Conservation (phyloP, 2,113 vertebrate genomes). For the Oenanthe oenanthe region DNA sequence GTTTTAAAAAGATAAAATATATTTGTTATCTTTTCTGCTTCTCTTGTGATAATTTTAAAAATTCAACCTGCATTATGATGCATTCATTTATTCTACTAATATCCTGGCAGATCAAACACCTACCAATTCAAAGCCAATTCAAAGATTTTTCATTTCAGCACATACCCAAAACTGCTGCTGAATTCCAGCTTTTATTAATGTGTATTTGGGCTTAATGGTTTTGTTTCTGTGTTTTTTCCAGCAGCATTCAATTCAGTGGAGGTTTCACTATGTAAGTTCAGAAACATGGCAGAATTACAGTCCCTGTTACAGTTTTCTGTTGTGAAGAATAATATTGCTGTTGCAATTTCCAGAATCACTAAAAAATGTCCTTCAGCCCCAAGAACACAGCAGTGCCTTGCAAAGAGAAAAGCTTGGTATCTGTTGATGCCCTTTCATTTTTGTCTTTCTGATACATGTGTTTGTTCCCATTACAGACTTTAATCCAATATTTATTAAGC, state of each 20-base stretch:
- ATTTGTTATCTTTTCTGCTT: not conserved
- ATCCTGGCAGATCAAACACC: not conserved
- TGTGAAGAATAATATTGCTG: conserved; percentile 4
- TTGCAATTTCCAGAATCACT: not conserved
- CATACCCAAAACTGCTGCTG: not conserved
- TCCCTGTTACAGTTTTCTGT: not conserved
- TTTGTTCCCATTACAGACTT: conserved; percentile 31
- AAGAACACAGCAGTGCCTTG: not conserved
- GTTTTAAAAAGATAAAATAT: not conserved
- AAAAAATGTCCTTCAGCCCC: not conserved
- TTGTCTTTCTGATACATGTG: not conserved
- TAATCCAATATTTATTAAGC: conserved; percentile 67
- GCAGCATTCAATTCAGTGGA: not conserved
- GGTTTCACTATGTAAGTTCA: not conserved
- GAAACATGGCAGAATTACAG: not conserved
- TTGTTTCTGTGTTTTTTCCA: not conserved
- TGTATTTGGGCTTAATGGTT: not conserved
- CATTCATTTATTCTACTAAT: not conserved
- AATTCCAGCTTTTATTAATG: not conserved
- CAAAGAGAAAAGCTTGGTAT: not conserved
- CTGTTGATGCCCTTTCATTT: not conserved
- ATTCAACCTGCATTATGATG: not conserved
- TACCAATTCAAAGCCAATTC: no score
- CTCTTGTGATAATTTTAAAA: not conserved
- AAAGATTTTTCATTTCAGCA: not conserved